Conservation (phyloP, 1,140 invertebrate species). For the Pseudomyrmex flavicornis region DNA sequence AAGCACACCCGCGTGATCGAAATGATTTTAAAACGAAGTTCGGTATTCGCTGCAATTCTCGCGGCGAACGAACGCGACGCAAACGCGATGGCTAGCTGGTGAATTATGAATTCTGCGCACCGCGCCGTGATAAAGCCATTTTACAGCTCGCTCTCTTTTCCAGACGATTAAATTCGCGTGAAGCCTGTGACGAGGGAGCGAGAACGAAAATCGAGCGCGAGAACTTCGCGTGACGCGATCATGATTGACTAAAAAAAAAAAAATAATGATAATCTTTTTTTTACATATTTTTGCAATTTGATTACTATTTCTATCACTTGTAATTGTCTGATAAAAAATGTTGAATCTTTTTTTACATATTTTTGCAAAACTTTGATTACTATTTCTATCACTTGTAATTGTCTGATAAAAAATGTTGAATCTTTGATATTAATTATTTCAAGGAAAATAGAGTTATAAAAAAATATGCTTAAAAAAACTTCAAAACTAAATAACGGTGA, state of each 20-base stretch:
- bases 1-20: constrained; percentile 7
- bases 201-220: constrained; percentile 8
- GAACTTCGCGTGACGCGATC: not conserved
- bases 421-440: not conserved
- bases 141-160: constrained; percentile 52
- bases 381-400: not conserved
- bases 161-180: constrained; percentile 50
- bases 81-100: constrained; percentile 54
- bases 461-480: too few species aligned
- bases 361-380: not conserved
- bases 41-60: constrained; percentile 42
- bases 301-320: not conserved
- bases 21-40: constrained; percentile 44
- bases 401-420: not conserved
- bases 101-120: constrained; percentile 66
- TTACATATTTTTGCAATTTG: not conserved
- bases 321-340: not conserved
- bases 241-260: not conserved
- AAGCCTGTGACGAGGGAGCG: not conserved
- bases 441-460: too few species aligned
- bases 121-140: constrained; percentile 39
- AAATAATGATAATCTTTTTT: not conserved
- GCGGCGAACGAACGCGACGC: constrained; percentile 30
- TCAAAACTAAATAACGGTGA: too few species aligned
- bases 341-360: not conserved